phyloP scores from a whole-genome alignment of 1,140 invertebrate genomes.

The Scaptodrosophila lebanonensis region DNA sequence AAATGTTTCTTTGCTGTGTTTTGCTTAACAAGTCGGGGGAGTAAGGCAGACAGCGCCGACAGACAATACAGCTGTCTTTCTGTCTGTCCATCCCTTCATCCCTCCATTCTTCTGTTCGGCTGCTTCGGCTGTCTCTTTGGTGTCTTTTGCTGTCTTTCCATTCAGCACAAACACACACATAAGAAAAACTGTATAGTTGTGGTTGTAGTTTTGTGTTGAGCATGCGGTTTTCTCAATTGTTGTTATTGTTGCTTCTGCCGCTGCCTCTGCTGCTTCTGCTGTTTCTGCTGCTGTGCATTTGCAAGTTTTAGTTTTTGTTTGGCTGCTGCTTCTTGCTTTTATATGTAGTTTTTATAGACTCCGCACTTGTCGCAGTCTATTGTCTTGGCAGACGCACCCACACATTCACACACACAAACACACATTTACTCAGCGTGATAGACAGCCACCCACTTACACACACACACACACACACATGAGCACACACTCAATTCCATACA shows the following conservation, averaged over 20 bases:
- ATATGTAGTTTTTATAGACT: conserved; percentile 62
- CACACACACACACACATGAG: neutral
- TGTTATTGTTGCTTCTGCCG: conserved; percentile 7
- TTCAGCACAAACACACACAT: conserved; percentile 2
- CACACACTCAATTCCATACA: too few species aligned
- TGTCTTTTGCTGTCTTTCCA: conserved; percentile 15
- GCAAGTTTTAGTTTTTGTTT: conserved; percentile 54
- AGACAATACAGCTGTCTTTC: conserved; percentile 46
- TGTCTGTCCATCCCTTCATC: neutral
- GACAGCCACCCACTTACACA: neutral
- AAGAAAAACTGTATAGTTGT: conserved; percentile 35
- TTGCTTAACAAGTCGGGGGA: too few species aligned
- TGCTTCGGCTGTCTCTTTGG: too few species aligned
- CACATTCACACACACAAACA: conserved; percentile 1
- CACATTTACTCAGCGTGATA: neutral
- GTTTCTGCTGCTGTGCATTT: conserved; percentile 41
- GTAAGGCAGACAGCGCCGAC: conserved; percentile 13
- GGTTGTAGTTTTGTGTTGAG: conserved; percentile 53
- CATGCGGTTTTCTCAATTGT: conserved; percentile 42
- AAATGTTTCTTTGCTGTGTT: too few species aligned
- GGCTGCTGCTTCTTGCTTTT: neutral
- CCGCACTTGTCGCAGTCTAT: conserved; percentile 65
- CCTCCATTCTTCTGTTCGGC: neutral
- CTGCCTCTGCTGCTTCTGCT: neutral
- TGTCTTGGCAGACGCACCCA: conserved; percentile 46